These are phyloP conservation scores for Leucophenga maculata DNA, from an alignment of 2,888 invertebrate species.

Conservation along the genomic window DNA sequence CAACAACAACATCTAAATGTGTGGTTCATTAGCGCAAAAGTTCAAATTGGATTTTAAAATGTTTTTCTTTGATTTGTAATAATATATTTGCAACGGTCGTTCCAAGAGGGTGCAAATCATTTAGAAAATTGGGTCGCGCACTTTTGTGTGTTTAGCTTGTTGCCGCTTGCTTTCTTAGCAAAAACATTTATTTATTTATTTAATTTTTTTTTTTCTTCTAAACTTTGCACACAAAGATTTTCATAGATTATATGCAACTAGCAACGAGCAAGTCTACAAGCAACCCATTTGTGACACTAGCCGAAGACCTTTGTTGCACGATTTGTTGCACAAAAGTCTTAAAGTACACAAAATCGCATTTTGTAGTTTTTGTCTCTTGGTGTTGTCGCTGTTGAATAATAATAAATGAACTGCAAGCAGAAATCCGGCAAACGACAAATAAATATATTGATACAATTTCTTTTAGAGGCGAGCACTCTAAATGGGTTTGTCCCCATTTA, in stretches of 20 bases:
- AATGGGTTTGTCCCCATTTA: no score
- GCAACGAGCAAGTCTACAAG: background rate
- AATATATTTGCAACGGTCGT: background rate
- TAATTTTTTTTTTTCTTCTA: background rate
- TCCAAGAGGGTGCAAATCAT: constrained; percentile 7
- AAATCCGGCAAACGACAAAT: constrained; percentile 2
- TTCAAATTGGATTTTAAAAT: background rate
- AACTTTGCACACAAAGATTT: constrained; percentile 1
- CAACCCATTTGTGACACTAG: constrained; percentile 61
- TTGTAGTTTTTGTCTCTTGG: constrained; percentile 25
- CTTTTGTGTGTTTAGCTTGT: background rate
- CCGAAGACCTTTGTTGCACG: constrained; percentile 70
- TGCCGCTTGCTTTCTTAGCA: background rate
- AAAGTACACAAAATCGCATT: constrained; percentile 46
- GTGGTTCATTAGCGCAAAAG: constrained; percentile 51
- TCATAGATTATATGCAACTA: constrained; percentile 1
- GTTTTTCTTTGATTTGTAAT: background rate
- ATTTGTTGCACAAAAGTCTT: constrained; percentile 67
- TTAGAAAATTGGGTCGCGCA: constrained; percentile 14
- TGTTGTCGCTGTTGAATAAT: constrained; percentile 21
- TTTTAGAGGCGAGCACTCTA: background rate
- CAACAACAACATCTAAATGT: constrained; percentile 29
- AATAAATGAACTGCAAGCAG: constrained; percentile 16
- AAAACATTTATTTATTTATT: background rate
- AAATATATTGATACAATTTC: constrained; percentile 17